Conservation (phyloP, 2,113 vertebrate genomes). For the Xiphophorus couchianus region DNA sequence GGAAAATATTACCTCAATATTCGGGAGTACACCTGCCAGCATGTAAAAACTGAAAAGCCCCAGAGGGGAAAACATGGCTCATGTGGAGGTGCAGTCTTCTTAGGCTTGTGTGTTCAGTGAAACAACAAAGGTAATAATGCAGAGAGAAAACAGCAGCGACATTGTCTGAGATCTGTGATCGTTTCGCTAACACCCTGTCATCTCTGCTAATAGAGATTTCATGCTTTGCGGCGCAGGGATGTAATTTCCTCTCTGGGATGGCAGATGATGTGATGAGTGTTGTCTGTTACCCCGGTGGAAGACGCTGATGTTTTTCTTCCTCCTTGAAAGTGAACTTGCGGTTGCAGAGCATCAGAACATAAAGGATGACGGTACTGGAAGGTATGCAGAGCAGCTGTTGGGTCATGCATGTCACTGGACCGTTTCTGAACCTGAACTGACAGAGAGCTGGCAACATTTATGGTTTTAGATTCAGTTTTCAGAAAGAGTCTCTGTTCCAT, state of each 20-base stretch:
- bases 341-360: slow-evolving; percentile 6
- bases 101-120: slow-evolving; percentile 11
- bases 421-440: slow-evolving; percentile 9
- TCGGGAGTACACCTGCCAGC: slow-evolving; percentile 33
- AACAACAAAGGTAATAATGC: slow-evolving; percentile 27
- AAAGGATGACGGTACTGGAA: slow-evolving; percentile 57
- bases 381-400: slow-evolving; percentile 63
- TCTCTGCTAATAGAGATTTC: slow-evolving; percentile 54
- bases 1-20: slow-evolving; percentile 39
- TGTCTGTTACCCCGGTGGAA: slow-evolving; percentile 42
- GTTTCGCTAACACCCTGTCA: slow-evolving; percentile 41
- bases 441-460: background rate
- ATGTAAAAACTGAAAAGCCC: slow-evolving; percentile 3
- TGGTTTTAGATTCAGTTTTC: background rate
- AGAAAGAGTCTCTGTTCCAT: background rate
- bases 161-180: slow-evolving; percentile 31
- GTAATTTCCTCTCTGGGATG: slow-evolving; percentile 52
- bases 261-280: slow-evolving; percentile 41
- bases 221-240: slow-evolving; percentile 42
- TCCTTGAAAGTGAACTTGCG: slow-evolving; percentile 16
- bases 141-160: slow-evolving; percentile 14
- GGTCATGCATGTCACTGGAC: slow-evolving; percentile 37
- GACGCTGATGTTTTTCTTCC: slow-evolving; percentile 29
- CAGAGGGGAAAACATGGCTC: slow-evolving; percentile 1
- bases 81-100: slow-evolving; percentile 1